Evolutionary conservation across 2,888 invertebrate species (phyloP).

Genomic region (Dyspetes luteomarginatus): DNA sequence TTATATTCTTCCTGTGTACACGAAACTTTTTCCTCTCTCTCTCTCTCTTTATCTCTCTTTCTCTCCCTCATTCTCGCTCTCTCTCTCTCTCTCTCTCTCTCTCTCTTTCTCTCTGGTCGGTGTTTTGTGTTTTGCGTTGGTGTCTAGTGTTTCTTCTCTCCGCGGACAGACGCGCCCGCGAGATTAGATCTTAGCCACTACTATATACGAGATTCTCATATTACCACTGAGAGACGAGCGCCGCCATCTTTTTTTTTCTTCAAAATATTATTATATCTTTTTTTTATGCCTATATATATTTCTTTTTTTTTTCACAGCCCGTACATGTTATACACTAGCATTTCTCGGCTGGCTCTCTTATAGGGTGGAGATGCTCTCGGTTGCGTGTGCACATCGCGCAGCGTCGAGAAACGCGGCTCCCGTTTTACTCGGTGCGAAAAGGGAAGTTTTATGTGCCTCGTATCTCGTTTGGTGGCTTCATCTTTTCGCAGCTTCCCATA

Average conservation of each 20-base stretch:
- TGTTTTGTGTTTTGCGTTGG: constrained; percentile 64
- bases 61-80: neutral
- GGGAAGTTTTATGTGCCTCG: constrained; percentile 7
- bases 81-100: constrained; percentile 41
- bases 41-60: neutral
- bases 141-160: constrained; percentile 79
- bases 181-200: constrained; percentile 81
- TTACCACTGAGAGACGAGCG: constrained; percentile 73
- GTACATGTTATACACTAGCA: too few relatives aligned
- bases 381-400: constrained; percentile 57
- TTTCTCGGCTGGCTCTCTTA: constrained; percentile 66
- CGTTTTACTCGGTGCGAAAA: constrained; percentile 73
- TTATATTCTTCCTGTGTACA: constrained; percentile 45
- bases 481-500: constrained; percentile 57
- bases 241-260: constrained; percentile 42
- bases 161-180: constrained; percentile 76
- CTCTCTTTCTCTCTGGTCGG: constrained; percentile 39
- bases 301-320: constrained; percentile 62
- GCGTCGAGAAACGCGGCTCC: constrained; percentile 71
- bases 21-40: neutral
- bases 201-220: constrained; percentile 81
- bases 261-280: constrained; percentile 72
- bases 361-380: neutral
- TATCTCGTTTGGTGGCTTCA: constrained; percentile 25
- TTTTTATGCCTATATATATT: constrained; percentile 18